phyloP scores from a whole-genome alignment of 1,140 invertebrate genomes.

The Scaptomyza graminum region DNA sequence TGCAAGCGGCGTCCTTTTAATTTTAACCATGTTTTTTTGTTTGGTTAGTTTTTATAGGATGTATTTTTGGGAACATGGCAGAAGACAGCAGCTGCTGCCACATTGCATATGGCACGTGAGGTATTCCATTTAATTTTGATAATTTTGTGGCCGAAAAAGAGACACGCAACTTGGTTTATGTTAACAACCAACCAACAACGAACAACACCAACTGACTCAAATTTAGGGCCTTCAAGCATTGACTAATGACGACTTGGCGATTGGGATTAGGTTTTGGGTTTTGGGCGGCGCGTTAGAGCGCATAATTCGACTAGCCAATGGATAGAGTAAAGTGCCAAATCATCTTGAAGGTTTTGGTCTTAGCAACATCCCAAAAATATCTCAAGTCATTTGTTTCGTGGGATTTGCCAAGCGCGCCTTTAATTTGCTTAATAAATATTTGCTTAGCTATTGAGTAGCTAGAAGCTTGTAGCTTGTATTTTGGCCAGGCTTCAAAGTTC shows the following conservation, averaged over 20 bases:
- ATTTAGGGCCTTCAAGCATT: slow-evolving; percentile 64
- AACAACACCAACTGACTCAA: slow-evolving; percentile 33
- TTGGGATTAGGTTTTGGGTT: slow-evolving; percentile 36
- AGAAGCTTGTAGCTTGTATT: slow-evolving; percentile 24
- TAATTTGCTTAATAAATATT: slow-evolving; percentile 81
- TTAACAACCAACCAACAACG: slow-evolving; percentile 40
- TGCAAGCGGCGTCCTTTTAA: slow-evolving; percentile 31
- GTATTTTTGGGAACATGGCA: slow-evolving; percentile 54
- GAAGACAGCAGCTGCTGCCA: slow-evolving; percentile 54
- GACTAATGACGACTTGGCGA: slow-evolving; percentile 65
- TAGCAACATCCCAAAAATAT: slow-evolving; percentile 32
- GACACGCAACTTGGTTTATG: slow-evolving; percentile 62
- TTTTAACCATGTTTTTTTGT: slow-evolving; percentile 17
- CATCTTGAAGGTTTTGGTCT: slow-evolving; percentile 30
- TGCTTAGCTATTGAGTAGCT: slow-evolving; percentile 48
- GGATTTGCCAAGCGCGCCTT: slow-evolving; percentile 70
- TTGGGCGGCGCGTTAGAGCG: slow-evolving; percentile 67
- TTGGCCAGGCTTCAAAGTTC: slow-evolving; percentile 14
- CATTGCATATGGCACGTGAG: slow-evolving; percentile 75
- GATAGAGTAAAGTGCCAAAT: slow-evolving; percentile 51
- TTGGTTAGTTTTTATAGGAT: neutral
- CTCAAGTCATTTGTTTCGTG: slow-evolving; percentile 71
- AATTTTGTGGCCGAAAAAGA: slow-evolving; percentile 35
- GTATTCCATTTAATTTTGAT: slow-evolving; percentile 67
- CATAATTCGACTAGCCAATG: slow-evolving; percentile 60